These are phyloP conservation scores for Huso huso DNA, from an alignment of 2,797 vertebrate genomes.

Conservation along the genomic window DNA sequence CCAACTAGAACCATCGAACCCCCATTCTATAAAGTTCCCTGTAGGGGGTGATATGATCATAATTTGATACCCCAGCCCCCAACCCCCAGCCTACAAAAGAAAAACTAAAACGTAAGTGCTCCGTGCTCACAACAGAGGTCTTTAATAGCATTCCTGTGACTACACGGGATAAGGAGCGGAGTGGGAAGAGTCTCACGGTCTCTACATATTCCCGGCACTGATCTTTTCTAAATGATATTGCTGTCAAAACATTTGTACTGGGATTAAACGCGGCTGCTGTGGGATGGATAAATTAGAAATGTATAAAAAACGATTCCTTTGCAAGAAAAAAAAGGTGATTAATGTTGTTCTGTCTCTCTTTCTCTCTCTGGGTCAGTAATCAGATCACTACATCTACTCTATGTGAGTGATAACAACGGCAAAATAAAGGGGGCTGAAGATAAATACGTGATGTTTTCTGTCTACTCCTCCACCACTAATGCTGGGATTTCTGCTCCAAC, in stretches of 20 bases:
- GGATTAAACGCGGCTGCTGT: conserved; percentile 43
- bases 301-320: conserved; percentile 15
- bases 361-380: not conserved
- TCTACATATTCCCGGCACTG: conserved; percentile 1
- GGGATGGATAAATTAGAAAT: conserved; percentile 19
- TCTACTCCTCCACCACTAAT: too few relatives aligned
- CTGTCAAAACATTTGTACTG: conserved; percentile 61
- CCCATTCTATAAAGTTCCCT: too few relatives aligned
- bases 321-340: not conserved
- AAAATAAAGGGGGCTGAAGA: too few relatives aligned
- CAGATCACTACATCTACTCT: not conserved
- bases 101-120: too few relatives aligned
- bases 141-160: conserved; percentile 2
- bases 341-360: conserved; percentile 2
- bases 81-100: too few relatives aligned
- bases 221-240: conserved; percentile 31
- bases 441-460: too few relatives aligned
- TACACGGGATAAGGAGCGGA: not conserved
- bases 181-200: conserved; percentile 1
- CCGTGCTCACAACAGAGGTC: too few relatives aligned
- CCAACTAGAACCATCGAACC: too few relatives aligned
- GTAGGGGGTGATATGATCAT: too few relatives aligned
- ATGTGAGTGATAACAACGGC: not conserved
- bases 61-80: too few relatives aligned
- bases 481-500: too few relatives aligned